Conservation (phyloP, 2,797 vertebrate genomes). For the Molossus molossus region DNA sequence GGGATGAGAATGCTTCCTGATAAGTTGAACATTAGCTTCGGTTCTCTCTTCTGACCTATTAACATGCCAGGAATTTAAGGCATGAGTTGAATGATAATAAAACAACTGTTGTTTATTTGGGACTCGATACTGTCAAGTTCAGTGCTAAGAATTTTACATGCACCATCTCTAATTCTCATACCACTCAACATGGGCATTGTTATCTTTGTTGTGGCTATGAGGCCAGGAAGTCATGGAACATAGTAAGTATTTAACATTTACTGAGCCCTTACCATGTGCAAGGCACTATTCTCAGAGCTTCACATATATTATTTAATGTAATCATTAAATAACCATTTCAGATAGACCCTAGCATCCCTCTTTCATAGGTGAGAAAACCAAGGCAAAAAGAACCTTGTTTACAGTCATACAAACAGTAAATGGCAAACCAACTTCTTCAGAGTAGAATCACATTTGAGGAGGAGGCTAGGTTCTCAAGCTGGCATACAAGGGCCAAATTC, state of each 20-base stretch:
- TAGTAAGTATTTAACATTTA: neutral
- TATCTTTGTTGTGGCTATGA: neutral
- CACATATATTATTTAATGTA: neutral
- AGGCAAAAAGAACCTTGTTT: neutral
- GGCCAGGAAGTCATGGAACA: neutral
- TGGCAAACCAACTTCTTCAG: neutral
- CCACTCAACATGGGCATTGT: neutral
- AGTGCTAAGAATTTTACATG: neutral
- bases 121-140: neutral
- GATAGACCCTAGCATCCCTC: neutral
- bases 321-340: constrained; percentile 46
- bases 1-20: neutral
- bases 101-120: neutral
- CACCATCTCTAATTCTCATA: neutral
- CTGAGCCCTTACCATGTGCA: neutral
- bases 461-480: neutral
- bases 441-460: neutral
- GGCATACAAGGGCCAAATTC: neutral
- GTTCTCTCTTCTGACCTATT: neutral
- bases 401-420: neutral
- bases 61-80: constrained; percentile 19
- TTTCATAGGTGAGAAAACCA: constrained; percentile 33
- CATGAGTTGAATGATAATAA: neutral
- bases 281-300: neutral
- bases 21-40: neutral